These are phyloP conservation scores for Halcyon senegalensis DNA, from an alignment of 2,113 vertebrate genomes.

Conservation along the genomic window DNA sequence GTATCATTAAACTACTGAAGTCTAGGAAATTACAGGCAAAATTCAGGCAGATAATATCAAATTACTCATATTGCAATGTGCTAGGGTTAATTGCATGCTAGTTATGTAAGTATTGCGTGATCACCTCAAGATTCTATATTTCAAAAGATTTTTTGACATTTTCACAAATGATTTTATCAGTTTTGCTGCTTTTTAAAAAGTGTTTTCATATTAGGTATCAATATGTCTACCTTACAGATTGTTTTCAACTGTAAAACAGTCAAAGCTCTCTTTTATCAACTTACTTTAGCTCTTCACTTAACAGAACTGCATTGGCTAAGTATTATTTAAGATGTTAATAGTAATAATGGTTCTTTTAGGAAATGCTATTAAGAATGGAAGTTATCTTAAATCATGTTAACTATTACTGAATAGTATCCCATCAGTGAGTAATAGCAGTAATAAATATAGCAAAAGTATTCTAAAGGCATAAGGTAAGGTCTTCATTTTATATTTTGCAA, in stretches of 20 bases:
- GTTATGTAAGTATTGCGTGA: not conserved
- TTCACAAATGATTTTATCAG: not conserved
- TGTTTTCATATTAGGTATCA: not conserved
- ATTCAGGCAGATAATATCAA: not conserved
- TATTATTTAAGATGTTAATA: conserved; percentile 43
- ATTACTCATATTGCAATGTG: not conserved
- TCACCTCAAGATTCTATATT: not conserved
- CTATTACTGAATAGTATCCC: conserved; percentile 13
- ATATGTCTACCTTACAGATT: not conserved
- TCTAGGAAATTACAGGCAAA: not conserved
- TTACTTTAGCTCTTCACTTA: not conserved
- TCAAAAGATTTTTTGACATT: not conserved
- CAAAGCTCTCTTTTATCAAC: not conserved
- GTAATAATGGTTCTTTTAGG: conserved; percentile 38
- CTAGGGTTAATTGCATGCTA: not conserved
- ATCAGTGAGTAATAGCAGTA: not conserved
- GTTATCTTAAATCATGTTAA: conserved; percentile 26
- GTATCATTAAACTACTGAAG: not conserved
- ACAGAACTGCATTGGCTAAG: not conserved
- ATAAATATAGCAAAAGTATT: conserved; percentile 20
- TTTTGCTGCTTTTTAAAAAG: not conserved
- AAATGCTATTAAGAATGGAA: conserved; percentile 20
- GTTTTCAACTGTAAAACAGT: not conserved
- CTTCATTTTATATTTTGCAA: not conserved
- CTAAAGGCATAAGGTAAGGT: not conserved